Evolutionary conservation across 2,888 invertebrate species (phyloP).

Genomic region (Drosophila anceps): DNA sequence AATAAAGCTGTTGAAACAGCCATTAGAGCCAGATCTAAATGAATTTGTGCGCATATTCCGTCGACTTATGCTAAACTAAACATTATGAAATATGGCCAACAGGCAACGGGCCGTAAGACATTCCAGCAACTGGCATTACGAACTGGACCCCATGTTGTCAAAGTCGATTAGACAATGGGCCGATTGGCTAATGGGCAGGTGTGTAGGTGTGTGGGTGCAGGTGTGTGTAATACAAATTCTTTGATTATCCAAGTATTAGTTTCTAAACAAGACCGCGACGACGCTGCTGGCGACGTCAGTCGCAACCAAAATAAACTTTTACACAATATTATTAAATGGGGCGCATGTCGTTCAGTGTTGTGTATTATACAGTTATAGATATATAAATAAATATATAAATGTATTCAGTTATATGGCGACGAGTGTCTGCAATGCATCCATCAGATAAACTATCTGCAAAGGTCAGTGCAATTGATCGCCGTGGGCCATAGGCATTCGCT

Average conservation of each 20-base stretch:
- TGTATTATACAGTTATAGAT: constrained; percentile 47
- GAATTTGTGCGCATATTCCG: constrained; percentile 27
- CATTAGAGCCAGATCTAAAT: constrained; percentile 39
- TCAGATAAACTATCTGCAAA: constrained; percentile 59
- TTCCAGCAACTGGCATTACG: constrained; percentile 2
- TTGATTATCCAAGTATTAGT: constrained; percentile 60
- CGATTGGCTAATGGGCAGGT: constrained; percentile 31
- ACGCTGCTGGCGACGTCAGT: constrained; percentile 14
- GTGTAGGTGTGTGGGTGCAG: background rate
- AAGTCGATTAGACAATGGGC: constrained; percentile 55
- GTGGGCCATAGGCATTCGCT: background rate
- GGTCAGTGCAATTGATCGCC: constrained; percentile 45
- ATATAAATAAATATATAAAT: background rate
- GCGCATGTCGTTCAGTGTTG: constrained; percentile 68
- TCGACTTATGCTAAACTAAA: constrained; percentile 59
- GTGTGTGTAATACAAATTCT: constrained; percentile 5
- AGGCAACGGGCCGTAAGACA: too few relatives aligned
- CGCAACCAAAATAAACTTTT: constrained; percentile 75
- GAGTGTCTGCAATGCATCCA: constrained; percentile 33
- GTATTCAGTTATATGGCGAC: background rate
- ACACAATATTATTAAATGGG: constrained; percentile 78
- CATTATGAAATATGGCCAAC: constrained; percentile 49
- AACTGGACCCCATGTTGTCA: constrained; percentile 66
- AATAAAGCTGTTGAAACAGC: constrained; percentile 55
- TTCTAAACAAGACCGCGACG: constrained; percentile 18